phyloP scores from a whole-genome alignment of 37 sponge, comb jelly and placozoan genomes.

The Mnemiopsis leidyi region DNA sequence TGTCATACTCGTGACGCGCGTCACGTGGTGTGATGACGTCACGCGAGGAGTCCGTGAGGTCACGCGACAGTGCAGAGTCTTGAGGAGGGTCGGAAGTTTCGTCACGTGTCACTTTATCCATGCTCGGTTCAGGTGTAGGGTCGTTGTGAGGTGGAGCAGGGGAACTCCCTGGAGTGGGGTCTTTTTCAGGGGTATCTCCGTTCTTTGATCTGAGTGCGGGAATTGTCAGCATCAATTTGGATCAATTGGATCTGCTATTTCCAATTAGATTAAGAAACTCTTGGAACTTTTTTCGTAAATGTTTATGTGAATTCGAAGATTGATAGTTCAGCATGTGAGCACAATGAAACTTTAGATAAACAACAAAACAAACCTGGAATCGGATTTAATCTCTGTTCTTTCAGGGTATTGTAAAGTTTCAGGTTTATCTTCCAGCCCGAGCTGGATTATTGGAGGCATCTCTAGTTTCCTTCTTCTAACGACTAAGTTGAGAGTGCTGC shows the following conservation, averaged over 20 bases:
- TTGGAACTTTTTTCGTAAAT: too few species aligned
- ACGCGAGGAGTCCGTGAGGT: neutral
- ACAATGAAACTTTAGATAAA: too few species aligned
- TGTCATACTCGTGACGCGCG: neutral
- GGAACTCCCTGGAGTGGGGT: neutral
- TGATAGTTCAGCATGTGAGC: too few species aligned
- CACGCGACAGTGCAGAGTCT: neutral
- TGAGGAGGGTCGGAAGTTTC: neutral
- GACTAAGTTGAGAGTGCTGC: slow-evolving; percentile 18
- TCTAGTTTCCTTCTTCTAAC: slow-evolving; percentile 10
- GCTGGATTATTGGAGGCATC: slow-evolving; percentile 40
- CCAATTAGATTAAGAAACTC: too few species aligned
- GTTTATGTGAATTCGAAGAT: too few species aligned
- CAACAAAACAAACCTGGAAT: neutral
- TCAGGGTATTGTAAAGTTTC: slow-evolving; percentile 40
- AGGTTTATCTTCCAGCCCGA: slow-evolving; percentile 38
- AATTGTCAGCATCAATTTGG: neutral
- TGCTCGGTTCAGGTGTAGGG: neutral
- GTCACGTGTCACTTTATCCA: neutral
- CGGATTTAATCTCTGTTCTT: slow-evolving; percentile 29
- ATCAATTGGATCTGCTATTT: too few species aligned
- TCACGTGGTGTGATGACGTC: neutral
- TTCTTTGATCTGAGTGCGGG: neutral
- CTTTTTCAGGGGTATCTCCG: slow-evolving; percentile 15
- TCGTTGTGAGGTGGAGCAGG: neutral